A percentile compares a stretch with the other conserved stretches of the same genome.
Conservation (phyloP, 2,888 invertebrate species). For the Tetranychus piercei region DNA sequence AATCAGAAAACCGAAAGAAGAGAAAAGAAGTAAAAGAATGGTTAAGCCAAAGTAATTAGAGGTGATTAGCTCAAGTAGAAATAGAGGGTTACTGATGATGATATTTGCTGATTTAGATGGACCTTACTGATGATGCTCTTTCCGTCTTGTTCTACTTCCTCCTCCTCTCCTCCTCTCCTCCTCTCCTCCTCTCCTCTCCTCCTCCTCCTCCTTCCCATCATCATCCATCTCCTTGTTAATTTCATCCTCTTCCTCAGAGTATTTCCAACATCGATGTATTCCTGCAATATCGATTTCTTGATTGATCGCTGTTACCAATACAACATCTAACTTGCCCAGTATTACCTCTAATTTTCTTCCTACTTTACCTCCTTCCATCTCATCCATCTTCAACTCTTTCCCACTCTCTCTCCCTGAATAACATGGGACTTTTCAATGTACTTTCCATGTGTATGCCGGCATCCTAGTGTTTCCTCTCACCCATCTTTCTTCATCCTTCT, state of each 20-base stretch:
- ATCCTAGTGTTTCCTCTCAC: neutral
- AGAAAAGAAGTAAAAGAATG: neutral
- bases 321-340: neutral
- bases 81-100: neutral
- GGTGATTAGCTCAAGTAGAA: neutral
- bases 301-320: constrained; percentile 1
- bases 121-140: neutral
- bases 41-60: neutral
- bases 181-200: too few species aligned
- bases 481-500: too few species aligned
- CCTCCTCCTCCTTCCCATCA: neutral
- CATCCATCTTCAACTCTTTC: neutral
- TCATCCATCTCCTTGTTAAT: neutral
- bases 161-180: too few species aligned
- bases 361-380: neutral
- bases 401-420: neutral
- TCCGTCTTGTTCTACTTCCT: too few species aligned
- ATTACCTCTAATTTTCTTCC: neutral
- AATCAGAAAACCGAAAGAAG: neutral
- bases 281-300: neutral
- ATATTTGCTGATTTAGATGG: neutral
- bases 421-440: neutral
- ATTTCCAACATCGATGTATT: neutral
- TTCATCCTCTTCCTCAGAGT: neutral
- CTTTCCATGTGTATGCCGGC: neutral